A percentile compares a stretch with the other conserved stretches of the same genome.
Evolutionary conservation across 2,888 invertebrate genomes (phyloP).

Genomic region (Corythucha ciliata): DNA sequence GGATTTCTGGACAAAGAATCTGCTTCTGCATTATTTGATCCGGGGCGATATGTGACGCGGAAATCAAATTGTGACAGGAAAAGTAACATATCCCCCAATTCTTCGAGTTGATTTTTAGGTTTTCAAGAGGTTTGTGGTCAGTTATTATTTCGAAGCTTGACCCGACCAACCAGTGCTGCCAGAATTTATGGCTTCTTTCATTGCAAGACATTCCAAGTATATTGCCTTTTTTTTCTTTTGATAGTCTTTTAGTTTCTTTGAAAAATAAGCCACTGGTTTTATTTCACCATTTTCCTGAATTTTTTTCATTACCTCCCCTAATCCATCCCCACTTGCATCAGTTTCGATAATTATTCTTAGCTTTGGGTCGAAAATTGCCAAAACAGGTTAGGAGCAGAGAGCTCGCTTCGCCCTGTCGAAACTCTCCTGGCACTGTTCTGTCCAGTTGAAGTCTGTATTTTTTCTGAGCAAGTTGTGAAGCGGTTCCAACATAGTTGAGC

Average conservation of each 20-base stretch:
- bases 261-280: slow-evolving; percentile 22
- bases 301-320: slow-evolving; percentile 35
- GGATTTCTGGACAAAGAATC: slow-evolving; percentile 31
- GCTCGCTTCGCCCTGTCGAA: slow-evolving; percentile 13
- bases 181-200: slow-evolving; percentile 13
- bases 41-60: slow-evolving; percentile 29
- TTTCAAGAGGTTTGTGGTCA: slow-evolving; percentile 18
- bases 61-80: not conserved
- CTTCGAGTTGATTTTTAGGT: slow-evolving; percentile 11
- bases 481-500: slow-evolving; percentile 12
- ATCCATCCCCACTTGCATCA: slow-evolving; percentile 35
- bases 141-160: slow-evolving; percentile 12
- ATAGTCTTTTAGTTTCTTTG: not conserved
- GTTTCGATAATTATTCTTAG: slow-evolving; percentile 35
- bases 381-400: slow-evolving; percentile 34
- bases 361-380: slow-evolving; percentile 36
- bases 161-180: slow-evolving; percentile 18
- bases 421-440: slow-evolving; percentile 14
- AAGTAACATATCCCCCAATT: slow-evolving; percentile 2
- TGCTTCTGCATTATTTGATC: slow-evolving; percentile 31
- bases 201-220: slow-evolving; percentile 22
- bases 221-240: slow-evolving; percentile 27
- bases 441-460: slow-evolving; percentile 16
- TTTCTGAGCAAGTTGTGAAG: slow-evolving; percentile 20
- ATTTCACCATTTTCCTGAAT: slow-evolving; percentile 15